Base-by-base conservation (phyloP, 2,113 vertebrate species). In the Planiliza haematocheilus region DNA sequence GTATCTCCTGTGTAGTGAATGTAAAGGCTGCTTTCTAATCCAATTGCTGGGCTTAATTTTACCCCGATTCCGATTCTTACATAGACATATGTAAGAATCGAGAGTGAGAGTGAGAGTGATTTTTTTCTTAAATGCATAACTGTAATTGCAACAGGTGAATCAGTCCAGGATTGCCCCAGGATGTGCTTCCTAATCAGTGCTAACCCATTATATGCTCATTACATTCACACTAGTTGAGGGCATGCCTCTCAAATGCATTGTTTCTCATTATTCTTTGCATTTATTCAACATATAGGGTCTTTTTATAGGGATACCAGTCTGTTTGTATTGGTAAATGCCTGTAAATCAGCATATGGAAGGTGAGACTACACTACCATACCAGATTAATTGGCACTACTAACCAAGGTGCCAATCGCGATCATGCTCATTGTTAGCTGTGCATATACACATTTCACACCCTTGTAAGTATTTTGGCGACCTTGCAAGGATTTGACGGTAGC, bases 161-260 rank as follows among this genome's bases (percentile, higher is more conserved):
- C 34, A 18, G 41, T 70, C 37, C 36, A 34, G 58, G 64, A n/a
- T 46, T 20, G 4, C 36, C 36, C n/a, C 2, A 48, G 7, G 43
- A 57, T 66, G 43, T 7, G 4, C 65, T 14, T 18, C 46, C 64
- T 61, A 30, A 50, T 74, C 55, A 65, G 70, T 24, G 10, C 13
- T 17, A 10, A 30, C 48, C 38, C 34, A 58, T 71, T 63, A 18
- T 37, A 16, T 20, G 20, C 43, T 39, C 13, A 34, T 2, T 30
- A 5, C 5, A 48, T 42, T 82, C 58, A 43, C n/a, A 55, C 24
- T 30, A 30, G 24, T 30, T 30, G 24, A 30, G 24, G n/a, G n/a
- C n/a, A n/a, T n/a, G n/a, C 24, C 24, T 30, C 24, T 30, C 24
- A 30, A 30, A 30, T 30, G 24, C 24, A 5, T 30, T 3, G 24